phyloP scores from a whole-genome alignment of 2,888 invertebrate genomes.

The Chalcosyrphus nemorum region DNA sequence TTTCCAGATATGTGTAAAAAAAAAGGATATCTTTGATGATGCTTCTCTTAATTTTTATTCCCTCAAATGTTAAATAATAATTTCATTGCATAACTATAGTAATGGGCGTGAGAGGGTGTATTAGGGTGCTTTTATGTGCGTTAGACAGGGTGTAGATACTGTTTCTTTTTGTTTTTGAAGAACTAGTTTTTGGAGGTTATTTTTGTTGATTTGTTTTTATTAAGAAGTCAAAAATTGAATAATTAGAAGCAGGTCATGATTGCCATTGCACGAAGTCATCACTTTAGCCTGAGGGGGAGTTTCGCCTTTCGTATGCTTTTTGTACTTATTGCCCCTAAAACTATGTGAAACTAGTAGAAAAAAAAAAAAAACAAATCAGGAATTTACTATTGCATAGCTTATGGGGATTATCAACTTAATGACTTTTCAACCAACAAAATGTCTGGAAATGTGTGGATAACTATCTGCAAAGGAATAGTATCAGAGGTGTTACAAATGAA shows the following conservation, averaged over 20 bases:
- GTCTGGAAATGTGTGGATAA: too few relatives aligned
- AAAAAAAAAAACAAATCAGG: background rate
- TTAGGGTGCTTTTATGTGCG: background rate
- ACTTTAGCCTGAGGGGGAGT: background rate
- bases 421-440: too few relatives aligned
- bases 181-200: background rate
- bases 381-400: background rate
- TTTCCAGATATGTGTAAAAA: conserved; percentile 5
- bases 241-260: background rate
- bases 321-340: background rate
- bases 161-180: background rate
- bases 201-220: background rate
- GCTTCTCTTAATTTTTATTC: background rate
- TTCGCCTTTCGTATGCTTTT: background rate
- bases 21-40: background rate
- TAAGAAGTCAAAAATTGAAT: background rate
- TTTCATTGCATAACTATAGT: conserved; percentile 8
- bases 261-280: too few relatives aligned
- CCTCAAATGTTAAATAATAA: background rate
- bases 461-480: too few relatives aligned
- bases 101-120: background rate
- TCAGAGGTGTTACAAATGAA: too few relatives aligned
- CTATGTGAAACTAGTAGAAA: background rate
- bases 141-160: background rate
- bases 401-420: too few relatives aligned